Evolutionary conservation across 2,888 invertebrate species (phyloP), one percentile per base, ranked within the genome.

Genomic region (Netelia fuscicornis): DNA sequence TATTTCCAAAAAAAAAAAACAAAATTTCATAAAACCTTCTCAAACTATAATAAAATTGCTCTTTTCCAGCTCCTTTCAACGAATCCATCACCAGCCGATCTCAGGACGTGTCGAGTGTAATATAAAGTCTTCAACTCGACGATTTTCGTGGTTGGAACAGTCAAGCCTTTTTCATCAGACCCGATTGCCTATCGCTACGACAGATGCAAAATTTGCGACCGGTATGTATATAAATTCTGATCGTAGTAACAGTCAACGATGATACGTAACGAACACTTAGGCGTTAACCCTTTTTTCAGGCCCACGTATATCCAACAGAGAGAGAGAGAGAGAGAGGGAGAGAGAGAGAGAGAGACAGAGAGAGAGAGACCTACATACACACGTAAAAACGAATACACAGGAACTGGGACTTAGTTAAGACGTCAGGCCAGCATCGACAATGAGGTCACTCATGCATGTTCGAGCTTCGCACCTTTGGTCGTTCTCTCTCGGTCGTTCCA

Each of bases 401-500:
- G 64, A 78, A 82, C 74, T 70, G 88, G 91, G 89, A 90, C 91
- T 92, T 92, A 91, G 92, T 92, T 92, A 92, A 92, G 92, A 92
- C 91, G 93, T 93, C 93, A 93, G 87, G 85, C 86, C 87, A 85
- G 87, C 81, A 82, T 68, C 84, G 89, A 93, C 93, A 93, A 93
- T 93, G 88, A 91, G 92, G 90, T 92, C 92, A 92, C 81, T 91
- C 93, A 93, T 93, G 93, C 93, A 91, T 93, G 90, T 85, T 10
- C 86, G 89, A 89, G 91, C 87, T 92, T 93, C 93, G 93, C 93
- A 93, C 93, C 93, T 94, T 91, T 92, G 85, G 86, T 13, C 13
- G 48, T 48, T 48, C 87, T 88, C 79, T 87, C 89, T 90, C 62
- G 58, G 75, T 83, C 75, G 77, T 87, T 85, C 85, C 30, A 30